Evolutionary conservation across 1,140 invertebrate genomes (phyloP).

Genomic region (Papilio glaucus): DNA sequence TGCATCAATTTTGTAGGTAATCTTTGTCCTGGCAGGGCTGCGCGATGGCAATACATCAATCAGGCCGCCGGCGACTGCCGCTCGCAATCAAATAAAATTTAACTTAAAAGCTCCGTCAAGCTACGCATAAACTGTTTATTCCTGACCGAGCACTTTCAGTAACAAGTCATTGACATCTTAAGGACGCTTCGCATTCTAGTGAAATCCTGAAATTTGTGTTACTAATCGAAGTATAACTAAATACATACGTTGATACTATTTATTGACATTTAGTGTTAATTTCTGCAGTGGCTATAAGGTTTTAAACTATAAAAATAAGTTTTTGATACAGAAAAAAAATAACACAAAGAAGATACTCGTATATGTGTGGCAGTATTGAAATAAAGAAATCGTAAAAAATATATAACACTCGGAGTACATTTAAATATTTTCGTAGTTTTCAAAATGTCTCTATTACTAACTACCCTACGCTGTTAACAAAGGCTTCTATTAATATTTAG

Average conservation of each 20-base stretch:
- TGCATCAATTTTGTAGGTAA: slow-evolving; percentile 53
- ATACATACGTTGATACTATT: too few relatives aligned
- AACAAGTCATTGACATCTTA: background rate
- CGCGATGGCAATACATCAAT: slow-evolving; percentile 70
- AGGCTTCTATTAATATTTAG: slow-evolving; percentile 12
- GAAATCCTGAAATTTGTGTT: background rate
- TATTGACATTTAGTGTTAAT: too few relatives aligned
- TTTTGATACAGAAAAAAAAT: too few relatives aligned
- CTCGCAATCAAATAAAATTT: slow-evolving; percentile 79
- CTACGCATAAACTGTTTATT: slow-evolving; percentile 66
- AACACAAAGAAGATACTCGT: too few relatives aligned
- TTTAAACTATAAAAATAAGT: too few relatives aligned
- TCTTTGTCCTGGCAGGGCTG: slow-evolving; percentile 48
- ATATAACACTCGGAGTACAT: too few relatives aligned
- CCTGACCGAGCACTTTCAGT: slow-evolving; percentile 48
- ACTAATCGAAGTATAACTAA: too few relatives aligned
- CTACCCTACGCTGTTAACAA: background rate
- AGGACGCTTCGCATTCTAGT: background rate
- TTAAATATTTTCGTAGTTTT: too few relatives aligned
- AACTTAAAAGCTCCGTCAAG: slow-evolving; percentile 69
- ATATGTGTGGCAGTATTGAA: too few relatives aligned
- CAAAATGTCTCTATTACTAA: too few relatives aligned
- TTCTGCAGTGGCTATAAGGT: too few relatives aligned
- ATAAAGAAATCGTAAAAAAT: too few relatives aligned
- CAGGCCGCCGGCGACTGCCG: slow-evolving; percentile 65